A percentile compares a stretch with the other conserved stretches of the same genome.
Evolutionary conservation across 2,888 invertebrate species (phyloP).

Genomic region (Erebia epiphron): DNA sequence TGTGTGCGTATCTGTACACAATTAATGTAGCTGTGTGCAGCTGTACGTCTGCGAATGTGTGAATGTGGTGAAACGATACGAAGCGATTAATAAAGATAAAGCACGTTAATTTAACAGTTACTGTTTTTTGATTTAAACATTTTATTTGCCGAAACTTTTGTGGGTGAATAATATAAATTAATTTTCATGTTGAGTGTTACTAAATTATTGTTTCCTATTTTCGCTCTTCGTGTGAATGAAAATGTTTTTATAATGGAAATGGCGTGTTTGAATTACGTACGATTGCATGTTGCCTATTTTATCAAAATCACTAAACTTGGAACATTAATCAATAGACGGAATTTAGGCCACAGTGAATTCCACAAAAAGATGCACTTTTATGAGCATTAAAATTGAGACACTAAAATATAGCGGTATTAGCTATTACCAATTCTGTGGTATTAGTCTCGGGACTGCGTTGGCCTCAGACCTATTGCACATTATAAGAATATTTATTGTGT

Average conservation of each 20-base stretch:
- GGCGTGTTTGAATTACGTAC: background rate
- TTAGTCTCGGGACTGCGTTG: no score
- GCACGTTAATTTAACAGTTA: constrained; percentile 37
- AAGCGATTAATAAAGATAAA: constrained; percentile 42
- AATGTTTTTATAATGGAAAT: constrained; percentile 6
- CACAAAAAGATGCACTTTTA: no score
- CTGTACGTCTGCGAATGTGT: constrained; percentile 19
- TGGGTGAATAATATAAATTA: constrained; percentile 10
- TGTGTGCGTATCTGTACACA: background rate
- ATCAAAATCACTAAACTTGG: background rate
- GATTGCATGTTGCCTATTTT: constrained; percentile 1
- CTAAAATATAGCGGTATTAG: no score
- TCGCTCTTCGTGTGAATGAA: constrained; percentile 5
- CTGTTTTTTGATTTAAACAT: constrained; percentile 28
- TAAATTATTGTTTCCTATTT: constrained; percentile 18
- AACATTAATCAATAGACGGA: background rate
- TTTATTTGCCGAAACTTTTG: constrained; percentile 14
- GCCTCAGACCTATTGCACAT: no score
- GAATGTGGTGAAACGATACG: constrained; percentile 32
- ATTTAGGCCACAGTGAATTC: no score
- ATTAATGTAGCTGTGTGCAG: constrained; percentile 1
- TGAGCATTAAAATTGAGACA: no score
- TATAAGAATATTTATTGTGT: no score
- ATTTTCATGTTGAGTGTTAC: constrained; percentile 16
- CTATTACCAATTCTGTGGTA: no score